A percentile compares a stretch with the other conserved stretches of the same genome.
Evolutionary conservation across 2,797 vertebrate species (phyloP).

Genomic region (Syngnathus acus): DNA sequence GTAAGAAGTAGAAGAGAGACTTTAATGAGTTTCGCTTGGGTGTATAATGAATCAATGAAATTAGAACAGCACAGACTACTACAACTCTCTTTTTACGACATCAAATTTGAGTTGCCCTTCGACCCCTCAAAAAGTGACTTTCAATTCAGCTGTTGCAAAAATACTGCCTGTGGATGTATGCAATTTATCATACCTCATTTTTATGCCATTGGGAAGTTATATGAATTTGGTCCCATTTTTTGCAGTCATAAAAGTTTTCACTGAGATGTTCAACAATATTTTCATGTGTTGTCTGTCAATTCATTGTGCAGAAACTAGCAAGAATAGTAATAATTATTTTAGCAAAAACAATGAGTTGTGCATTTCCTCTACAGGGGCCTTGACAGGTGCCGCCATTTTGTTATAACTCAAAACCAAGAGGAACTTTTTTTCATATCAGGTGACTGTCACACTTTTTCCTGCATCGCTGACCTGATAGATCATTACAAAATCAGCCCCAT

Average conservation of each 20-base stretch:
- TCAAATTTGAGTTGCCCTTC: neutral
- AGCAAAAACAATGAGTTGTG: neutral
- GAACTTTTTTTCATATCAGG: slow-evolving; percentile 68
- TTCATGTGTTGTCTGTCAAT: neutral
- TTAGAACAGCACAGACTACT: neutral
- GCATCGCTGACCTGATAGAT: slow-evolving; percentile 64
- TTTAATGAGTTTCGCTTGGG: neutral
- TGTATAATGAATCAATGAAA: neutral
- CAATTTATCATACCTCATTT: neutral
- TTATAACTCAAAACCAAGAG: slow-evolving; percentile 67
- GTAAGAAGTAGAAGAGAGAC: slow-evolving; percentile 48
- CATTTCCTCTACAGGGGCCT: slow-evolving; percentile 61
- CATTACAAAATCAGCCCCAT: slow-evolving; percentile 70
- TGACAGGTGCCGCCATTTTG: slow-evolving; percentile 78
- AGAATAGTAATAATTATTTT: neutral
- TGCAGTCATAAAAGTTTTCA: neutral
- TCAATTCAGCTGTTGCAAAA: neutral
- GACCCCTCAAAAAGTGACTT: neutral
- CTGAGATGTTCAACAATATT: neutral
- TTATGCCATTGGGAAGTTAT: neutral
- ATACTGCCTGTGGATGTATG: no score
- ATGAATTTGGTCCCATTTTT: neutral
- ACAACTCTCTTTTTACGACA: neutral
- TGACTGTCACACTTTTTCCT: slow-evolving; percentile 59
- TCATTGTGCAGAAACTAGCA: neutral